These are phyloP conservation scores for Trichonephila clavata DNA, from an alignment of 1,140 invertebrate species.

Conservation along the genomic window DNA sequence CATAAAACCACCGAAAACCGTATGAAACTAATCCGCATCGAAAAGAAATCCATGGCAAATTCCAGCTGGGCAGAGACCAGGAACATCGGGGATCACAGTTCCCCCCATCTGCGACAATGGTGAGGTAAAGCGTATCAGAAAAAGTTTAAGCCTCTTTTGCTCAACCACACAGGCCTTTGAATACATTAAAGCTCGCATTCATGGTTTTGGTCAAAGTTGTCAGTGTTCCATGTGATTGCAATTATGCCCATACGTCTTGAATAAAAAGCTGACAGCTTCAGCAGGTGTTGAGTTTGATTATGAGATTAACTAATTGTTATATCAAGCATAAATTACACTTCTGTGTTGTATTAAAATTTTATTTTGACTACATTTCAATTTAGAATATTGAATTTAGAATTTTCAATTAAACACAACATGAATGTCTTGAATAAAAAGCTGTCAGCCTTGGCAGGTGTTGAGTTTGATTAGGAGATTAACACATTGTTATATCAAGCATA, in stretches of 20 bases:
- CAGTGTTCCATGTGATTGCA: background rate
- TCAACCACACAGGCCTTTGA: conserved; percentile 57
- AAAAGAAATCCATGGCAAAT: conserved; percentile 20
- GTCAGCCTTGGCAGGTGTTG: too few species aligned
- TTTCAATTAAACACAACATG: too few species aligned
- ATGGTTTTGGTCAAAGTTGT: conserved; percentile 13
- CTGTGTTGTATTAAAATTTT: background rate
- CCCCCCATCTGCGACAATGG: conserved; percentile 25
- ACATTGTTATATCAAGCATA: too few species aligned
- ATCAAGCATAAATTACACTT: background rate
- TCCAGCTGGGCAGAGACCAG: conserved; percentile 55
- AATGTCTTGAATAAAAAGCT: too few species aligned
- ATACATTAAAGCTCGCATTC: conserved; percentile 60
- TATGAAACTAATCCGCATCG: conserved; percentile 29
- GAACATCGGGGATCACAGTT: conserved; percentile 27
- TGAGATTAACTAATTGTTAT: background rate
- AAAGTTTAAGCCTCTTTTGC: conserved; percentile 61
- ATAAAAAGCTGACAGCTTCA: background rate
- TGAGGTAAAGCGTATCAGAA: conserved; percentile 60
- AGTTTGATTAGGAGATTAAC: too few species aligned
- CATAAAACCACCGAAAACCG: conserved; percentile 47
- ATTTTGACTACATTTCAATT: background rate
- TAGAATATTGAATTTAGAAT: too few species aligned
- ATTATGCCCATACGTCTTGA: background rate
- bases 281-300: background rate